phyloP scores from a whole-genome alignment of 1,140 invertebrate genomes.

The Frieseomelitta varia region DNA sequence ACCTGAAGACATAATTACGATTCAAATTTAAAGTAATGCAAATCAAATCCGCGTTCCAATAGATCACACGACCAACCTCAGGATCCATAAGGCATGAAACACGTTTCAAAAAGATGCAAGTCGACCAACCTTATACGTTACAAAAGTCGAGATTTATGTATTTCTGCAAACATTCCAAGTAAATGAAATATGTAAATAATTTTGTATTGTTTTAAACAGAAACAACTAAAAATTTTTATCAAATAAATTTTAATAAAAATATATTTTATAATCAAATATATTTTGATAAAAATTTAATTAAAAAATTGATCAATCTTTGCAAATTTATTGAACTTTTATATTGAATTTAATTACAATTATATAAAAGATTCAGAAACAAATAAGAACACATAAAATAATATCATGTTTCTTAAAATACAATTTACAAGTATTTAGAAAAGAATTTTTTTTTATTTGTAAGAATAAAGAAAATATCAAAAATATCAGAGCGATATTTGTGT shows the following conservation, averaged over 20 bases:
- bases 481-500: not conserved
- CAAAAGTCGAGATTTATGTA: not conserved
- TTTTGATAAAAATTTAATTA: not conserved
- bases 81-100: constrained; percentile 67
- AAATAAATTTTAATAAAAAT: too few species aligned
- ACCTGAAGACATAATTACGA: constrained; percentile 76
- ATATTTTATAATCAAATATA: too few species aligned
- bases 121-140: constrained; percentile 14
- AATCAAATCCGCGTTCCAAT: constrained; percentile 58
- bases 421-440: not conserved
- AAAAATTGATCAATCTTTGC: not conserved
- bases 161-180: not conserved
- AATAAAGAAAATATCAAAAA: too few species aligned
- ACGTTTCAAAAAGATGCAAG: constrained; percentile 45
- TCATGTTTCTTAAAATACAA: not conserved
- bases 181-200: not conserved
- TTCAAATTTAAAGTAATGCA: constrained; percentile 51
- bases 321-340: not conserved
- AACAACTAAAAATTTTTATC: not conserved
- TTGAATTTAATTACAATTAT: not conserved
- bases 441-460: not conserved
- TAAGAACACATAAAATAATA: not conserved
- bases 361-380: not conserved
- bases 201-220: not conserved
- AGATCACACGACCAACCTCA: constrained; percentile 67